Conservation (phyloP, 2,888 invertebrate genomes). For the Eretmocerus hayati region DNA sequence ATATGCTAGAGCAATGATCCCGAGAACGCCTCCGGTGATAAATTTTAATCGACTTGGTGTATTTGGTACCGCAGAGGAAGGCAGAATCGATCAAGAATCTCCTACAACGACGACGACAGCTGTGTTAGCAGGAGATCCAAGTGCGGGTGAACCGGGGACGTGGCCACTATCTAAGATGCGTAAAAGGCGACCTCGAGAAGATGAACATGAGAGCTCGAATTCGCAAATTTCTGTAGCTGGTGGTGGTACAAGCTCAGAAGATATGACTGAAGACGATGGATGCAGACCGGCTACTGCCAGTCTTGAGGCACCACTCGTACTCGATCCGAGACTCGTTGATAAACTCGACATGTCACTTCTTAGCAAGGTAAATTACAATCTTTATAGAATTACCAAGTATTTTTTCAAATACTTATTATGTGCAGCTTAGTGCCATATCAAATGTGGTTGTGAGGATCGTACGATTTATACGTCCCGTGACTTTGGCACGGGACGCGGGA, state of each 20-base stretch:
- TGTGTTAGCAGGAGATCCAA: neutral
- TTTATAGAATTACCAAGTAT: no score
- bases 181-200: constrained; percentile 8
- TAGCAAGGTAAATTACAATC: constrained; percentile 50
- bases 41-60: neutral
- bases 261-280: constrained; percentile 20
- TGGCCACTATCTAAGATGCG: constrained; percentile 17
- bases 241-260: no score
- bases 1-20: neutral
- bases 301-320: constrained; percentile 51
- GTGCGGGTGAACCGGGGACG: neutral
- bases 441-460: no score
- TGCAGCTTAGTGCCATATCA: no score
- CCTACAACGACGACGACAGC: no score
- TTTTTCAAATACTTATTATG: no score
- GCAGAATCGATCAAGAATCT: neutral
- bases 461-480: no score
- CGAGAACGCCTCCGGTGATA: neutral
- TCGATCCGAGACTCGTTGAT: constrained; percentile 50
- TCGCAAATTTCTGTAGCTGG: no score
- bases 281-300: constrained; percentile 53
- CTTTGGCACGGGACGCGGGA: no score
- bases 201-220: neutral
- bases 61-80: neutral
- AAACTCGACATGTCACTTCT: constrained; percentile 55